phyloP scores from a whole-genome alignment of 2,113 vertebrate species.

The Felis chaus region DNA sequence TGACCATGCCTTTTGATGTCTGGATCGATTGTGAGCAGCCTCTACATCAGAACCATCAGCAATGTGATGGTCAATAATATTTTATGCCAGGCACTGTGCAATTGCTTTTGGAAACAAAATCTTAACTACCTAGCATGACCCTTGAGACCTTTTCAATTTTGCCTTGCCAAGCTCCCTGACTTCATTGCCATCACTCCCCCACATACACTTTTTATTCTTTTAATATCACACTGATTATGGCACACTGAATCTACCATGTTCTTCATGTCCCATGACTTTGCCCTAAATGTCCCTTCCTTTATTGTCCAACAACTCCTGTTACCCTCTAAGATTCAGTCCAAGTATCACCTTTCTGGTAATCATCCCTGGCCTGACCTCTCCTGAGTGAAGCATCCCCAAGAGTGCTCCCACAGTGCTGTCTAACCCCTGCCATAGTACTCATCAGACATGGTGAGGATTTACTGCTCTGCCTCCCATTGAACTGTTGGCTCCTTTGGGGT shows the following conservation, averaged over 20 bases:
- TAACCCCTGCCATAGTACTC: neutral
- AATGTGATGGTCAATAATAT: neutral
- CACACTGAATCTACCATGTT: neutral
- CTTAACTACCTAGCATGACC: neutral
- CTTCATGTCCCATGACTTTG: neutral
- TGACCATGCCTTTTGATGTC: slow-evolving; percentile 2
- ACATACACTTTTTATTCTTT: neutral
- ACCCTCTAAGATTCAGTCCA: neutral
- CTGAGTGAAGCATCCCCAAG: neutral
- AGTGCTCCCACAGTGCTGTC: neutral
- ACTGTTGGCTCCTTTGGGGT: neutral
- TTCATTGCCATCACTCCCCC: neutral
- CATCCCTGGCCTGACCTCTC: neutral
- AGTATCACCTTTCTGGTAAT: neutral
- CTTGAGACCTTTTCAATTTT: neutral
- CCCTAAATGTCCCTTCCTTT: neutral
- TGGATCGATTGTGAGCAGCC: neutral
- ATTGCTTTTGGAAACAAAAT: slow-evolving; percentile 25
- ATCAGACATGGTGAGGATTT: neutral
- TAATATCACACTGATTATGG: neutral
- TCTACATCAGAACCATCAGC: neutral
- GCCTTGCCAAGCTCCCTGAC: neutral
- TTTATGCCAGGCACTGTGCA: neutral
- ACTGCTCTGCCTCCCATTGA: neutral
- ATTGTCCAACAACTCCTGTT: neutral